A percentile compares a stretch with the other conserved stretches of the same genome.
phyloP scores from a whole-genome alignment of 1,140 invertebrate species.

The Drosophila varians region DNA sequence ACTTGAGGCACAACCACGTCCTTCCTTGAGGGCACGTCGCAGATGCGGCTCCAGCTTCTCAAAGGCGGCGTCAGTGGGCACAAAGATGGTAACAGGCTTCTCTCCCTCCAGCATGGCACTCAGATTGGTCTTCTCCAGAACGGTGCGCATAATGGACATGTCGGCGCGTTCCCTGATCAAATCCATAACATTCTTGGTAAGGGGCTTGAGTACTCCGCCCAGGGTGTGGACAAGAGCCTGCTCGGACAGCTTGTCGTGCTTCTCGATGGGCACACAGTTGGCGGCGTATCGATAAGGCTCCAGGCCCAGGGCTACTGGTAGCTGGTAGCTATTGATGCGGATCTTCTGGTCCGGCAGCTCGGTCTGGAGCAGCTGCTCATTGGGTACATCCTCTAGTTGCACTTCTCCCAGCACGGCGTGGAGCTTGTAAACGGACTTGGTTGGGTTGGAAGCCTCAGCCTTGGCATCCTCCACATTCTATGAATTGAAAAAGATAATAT shows the following conservation, averaged over 20 bases:
- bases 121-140: slow-evolving; percentile 80
- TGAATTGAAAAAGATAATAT: neutral
- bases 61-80: slow-evolving; percentile 88
- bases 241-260: slow-evolving; percentile 85
- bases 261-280: slow-evolving; percentile 85
- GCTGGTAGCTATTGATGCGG: slow-evolving; percentile 87
- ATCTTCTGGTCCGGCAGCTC: slow-evolving; percentile 85
- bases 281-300: slow-evolving; percentile 83
- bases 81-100: slow-evolving; percentile 87
- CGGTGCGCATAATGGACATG: slow-evolving; percentile 78
- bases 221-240: slow-evolving; percentile 89
- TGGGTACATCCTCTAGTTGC: slow-evolving; percentile 83
- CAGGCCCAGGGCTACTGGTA: slow-evolving; percentile 75
- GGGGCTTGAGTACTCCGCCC: slow-evolving; percentile 86
- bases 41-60: slow-evolving; percentile 84
- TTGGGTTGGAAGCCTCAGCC: slow-evolving; percentile 51
- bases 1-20: slow-evolving; percentile 84
- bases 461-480: slow-evolving; percentile 72
- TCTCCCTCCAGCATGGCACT: slow-evolving; percentile 84
- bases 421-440: slow-evolving; percentile 73
- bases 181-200: slow-evolving; percentile 83
- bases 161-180: slow-evolving; percentile 83
- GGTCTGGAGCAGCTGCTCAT: slow-evolving; percentile 84
- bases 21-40: slow-evolving; percentile 83
- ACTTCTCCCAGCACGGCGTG: slow-evolving; percentile 84